phyloP scores from a whole-genome alignment of 2,888 invertebrate genomes.

The Chloroclysta siterata region DNA sequence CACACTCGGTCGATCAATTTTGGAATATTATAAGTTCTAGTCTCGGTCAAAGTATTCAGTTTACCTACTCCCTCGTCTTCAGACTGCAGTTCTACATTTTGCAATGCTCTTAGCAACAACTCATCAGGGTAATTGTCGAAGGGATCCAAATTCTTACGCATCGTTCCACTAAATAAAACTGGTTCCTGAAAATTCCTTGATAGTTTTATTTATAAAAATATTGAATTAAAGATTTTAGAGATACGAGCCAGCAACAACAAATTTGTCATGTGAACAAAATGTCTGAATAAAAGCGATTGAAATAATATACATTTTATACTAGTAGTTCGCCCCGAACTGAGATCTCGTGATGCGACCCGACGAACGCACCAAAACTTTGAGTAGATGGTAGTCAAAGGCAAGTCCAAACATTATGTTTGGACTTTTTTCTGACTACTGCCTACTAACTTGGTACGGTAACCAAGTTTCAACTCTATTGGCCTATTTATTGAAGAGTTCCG shows the following conservation, averaged over 20 bases:
- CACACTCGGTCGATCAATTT: background rate
- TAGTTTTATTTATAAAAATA: background rate
- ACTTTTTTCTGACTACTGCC: no score
- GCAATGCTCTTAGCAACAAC: constrained; percentile 90
- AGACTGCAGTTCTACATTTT: constrained; percentile 85
- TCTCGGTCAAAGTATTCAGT: constrained; percentile 13
- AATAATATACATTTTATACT: background rate
- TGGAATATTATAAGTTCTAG: background rate
- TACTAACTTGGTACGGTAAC: no score
- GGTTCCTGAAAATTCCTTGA: constrained; percentile 86
- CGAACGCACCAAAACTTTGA: no score
- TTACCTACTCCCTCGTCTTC: constrained; percentile 56
- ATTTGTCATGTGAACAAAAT: background rate
- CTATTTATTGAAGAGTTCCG: no score
- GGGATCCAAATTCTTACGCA: constrained; percentile 92
- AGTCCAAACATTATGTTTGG: no score
- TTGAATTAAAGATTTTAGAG: background rate
- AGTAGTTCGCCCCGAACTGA: no score
- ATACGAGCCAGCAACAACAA: no score
- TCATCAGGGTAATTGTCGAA: constrained; percentile 90
- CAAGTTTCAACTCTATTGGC: no score
- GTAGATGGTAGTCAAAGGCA: no score
- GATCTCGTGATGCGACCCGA: no score
- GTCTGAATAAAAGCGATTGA: background rate
- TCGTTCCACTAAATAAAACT: constrained; percentile 92